A percentile compares a stretch with the other conserved stretches of the same genome.
These are phyloP conservation scores for Ennomos erosarius DNA, from an alignment of 2,888 invertebrate species.

Conservation along the genomic window DNA sequence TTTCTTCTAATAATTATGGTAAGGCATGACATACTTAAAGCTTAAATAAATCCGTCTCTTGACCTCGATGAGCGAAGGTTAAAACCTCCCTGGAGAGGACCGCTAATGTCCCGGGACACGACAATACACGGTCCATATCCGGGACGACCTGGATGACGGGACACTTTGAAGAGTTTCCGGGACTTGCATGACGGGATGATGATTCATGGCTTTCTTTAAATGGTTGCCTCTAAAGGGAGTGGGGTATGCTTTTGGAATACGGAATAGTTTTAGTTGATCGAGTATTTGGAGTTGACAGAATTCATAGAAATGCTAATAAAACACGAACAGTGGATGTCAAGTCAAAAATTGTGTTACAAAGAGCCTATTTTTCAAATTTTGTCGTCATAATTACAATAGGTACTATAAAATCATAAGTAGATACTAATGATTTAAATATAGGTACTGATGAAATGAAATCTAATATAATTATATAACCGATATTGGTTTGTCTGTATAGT, in stretches of 20 bases:
- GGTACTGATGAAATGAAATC: too few relatives aligned
- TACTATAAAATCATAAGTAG: too few relatives aligned
- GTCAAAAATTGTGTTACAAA: too few relatives aligned
- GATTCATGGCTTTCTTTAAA: slow-evolving; percentile 59
- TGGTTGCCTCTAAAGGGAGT: slow-evolving; percentile 39
- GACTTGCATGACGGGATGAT: slow-evolving; percentile 49
- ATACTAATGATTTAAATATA: too few relatives aligned
- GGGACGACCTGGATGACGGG: slow-evolving; percentile 58
- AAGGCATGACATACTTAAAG: slow-evolving; percentile 11
- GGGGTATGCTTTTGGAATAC: slow-evolving; percentile 16
- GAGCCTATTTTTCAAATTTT: too few relatives aligned
- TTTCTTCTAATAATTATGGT: too few relatives aligned
- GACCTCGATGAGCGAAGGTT: slow-evolving; percentile 31
- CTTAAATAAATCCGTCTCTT: slow-evolving; percentile 19
- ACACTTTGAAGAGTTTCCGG: slow-evolving; percentile 54
- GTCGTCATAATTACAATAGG: too few relatives aligned
- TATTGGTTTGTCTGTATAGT: too few relatives aligned
- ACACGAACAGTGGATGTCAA: neutral
- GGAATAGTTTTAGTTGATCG: slow-evolving; percentile 7
- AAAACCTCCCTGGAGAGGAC: slow-evolving; percentile 44
- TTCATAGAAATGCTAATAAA: neutral
- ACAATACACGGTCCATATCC: slow-evolving; percentile 68
- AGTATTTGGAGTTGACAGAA: neutral
- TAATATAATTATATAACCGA: too few relatives aligned
- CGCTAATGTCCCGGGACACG: slow-evolving; percentile 47